A percentile compares a stretch with the other conserved stretches of the same genome.
Evolutionary conservation across 2,113 vertebrate genomes (phyloP).

Genomic region (Phalacrocorax carbo): DNA sequence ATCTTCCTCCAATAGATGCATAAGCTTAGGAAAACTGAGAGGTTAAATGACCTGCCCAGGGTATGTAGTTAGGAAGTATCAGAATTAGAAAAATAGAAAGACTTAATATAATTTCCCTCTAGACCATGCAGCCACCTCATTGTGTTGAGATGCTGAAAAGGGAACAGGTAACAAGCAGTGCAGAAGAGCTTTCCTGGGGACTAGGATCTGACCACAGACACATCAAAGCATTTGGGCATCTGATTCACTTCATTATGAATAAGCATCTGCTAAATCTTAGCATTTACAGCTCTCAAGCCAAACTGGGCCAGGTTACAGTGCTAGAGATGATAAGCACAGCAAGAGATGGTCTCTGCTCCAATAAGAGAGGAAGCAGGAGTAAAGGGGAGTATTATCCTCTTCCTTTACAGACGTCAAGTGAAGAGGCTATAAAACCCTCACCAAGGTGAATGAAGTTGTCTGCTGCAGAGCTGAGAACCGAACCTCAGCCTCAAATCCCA

Average conservation of each 20-base stretch:
- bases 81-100: neutral
- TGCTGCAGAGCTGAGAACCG: neutral
- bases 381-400: neutral
- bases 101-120: neutral
- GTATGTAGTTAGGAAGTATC: neutral
- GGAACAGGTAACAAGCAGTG: neutral
- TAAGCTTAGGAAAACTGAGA: neutral
- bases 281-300: neutral
- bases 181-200: neutral
- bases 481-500: conserved; percentile 27
- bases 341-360: neutral
- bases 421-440: neutral
- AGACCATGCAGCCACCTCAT: neutral
- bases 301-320: neutral
- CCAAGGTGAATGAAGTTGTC: neutral
- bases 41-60: neutral
- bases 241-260: neutral
- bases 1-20: neutral
- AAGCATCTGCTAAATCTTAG: neutral
- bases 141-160: neutral
- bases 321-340: neutral
- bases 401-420: neutral
- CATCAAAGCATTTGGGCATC: neutral
- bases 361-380: neutral
- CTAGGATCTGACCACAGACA: neutral